Evolutionary conservation across 2,797 vertebrate genomes (phyloP), one percentile per base, ranked within the genome.

Genomic region (Halcyon badia): DNA sequence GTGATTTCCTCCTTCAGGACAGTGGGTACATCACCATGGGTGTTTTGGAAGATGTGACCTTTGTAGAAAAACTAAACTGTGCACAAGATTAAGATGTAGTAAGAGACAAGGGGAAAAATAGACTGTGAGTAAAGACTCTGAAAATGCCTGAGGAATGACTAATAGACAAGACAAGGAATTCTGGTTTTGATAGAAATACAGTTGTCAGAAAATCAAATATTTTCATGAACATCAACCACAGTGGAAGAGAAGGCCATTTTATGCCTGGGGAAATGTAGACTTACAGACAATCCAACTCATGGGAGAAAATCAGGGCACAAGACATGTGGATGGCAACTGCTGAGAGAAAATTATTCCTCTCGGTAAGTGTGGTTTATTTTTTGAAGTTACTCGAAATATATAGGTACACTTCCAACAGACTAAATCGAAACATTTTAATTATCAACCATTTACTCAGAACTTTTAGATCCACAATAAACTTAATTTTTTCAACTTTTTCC

Each of bases 1-100:
- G 10, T 17, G 8, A 24, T 62, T 78, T 89, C 33, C 9, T 73
- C 14, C 42, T 71, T 56, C 64, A 35, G 39, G 22, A 64, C 10
- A 10, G 18, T 0, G 1, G 20, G 8, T 26, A 22, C 1, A 2
- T 28, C 14, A 19, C 13, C 2, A 0, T 14, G 10, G 21, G 26
- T 26, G 3, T n/a, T 79, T 51, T 46, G 26, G 8, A 62, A 87
- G 14, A 64, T 6, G 33, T 2, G 20, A 14, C 10, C 14, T 78
- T 54, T 30, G 6, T 5, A 61, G 35, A 56, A 85, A 57, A 48
- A 84, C 6, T 68, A 84, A 94, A 31, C 5, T 1, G 0, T 41
- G 16, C 11, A 26, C 12, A 58, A 72, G 10, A 41, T 22, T 39
- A 31, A 49, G 30, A 54, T 28, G 4, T 35, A 70, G 10, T 46